Conservation (phyloP, 1,140 invertebrate species). For the Schlechtendalia chinensis region DNA sequence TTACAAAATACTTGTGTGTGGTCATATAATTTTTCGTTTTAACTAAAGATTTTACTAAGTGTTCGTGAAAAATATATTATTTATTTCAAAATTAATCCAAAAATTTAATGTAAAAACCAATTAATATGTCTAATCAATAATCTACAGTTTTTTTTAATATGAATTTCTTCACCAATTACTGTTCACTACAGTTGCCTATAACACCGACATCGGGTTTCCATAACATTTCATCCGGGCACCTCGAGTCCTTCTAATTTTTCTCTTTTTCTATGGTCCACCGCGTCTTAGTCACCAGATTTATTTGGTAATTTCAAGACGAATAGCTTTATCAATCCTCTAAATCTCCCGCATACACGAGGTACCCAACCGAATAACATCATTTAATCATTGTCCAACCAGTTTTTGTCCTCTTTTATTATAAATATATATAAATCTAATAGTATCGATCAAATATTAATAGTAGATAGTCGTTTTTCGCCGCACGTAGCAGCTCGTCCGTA, state of each 20-base stretch:
- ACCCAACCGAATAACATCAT: not conserved
- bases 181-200: not conserved
- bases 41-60: too few relatives aligned
- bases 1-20: too few relatives aligned
- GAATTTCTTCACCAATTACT: not conserved
- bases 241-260: constrained; percentile 13
- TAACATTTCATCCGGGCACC: constrained; percentile 8
- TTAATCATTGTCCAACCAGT: constrained; percentile 1
- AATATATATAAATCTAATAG: not conserved
- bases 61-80: not conserved
- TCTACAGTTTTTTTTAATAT: not conserved
- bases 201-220: not conserved
- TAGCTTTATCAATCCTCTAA: not conserved
- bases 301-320: constrained; percentile 42
- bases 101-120: not conserved
- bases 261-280: constrained; percentile 20
- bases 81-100: not conserved
- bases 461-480: not conserved
- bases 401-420: not conserved
- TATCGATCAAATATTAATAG: not conserved
- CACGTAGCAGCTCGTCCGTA: not conserved
- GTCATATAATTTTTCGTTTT: too few relatives aligned
- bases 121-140: not conserved
- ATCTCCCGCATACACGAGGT: not conserved
- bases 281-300: constrained; percentile 20